Conservation (phyloP, 2,888 invertebrate species). For the Papilio demoleus region DNA sequence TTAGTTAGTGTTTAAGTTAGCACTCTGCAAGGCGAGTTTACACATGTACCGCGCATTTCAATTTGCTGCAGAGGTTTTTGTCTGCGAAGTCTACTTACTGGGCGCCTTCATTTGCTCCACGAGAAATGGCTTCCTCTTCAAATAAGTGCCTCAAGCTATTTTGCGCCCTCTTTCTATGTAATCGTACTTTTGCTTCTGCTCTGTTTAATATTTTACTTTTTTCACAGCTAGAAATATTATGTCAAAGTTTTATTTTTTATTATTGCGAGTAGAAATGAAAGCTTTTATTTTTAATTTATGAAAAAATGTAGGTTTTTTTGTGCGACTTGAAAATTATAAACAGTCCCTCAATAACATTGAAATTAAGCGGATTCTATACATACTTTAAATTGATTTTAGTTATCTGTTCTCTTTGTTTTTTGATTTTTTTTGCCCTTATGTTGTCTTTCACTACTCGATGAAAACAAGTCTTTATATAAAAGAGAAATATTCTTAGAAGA, state of each 20-base stretch:
- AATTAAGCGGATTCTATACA: too few relatives aligned
- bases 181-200: slow-evolving; percentile 12
- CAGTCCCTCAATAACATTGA: not conserved
- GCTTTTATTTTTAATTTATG: not conserved
- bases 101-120: slow-evolving; percentile 25
- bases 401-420: too few relatives aligned
- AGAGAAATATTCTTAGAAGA: slow-evolving; percentile 2
- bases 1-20: slow-evolving; percentile 4
- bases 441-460: not conserved
- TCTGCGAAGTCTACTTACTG: slow-evolving; percentile 17
- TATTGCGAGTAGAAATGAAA: not conserved
- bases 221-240: not conserved
- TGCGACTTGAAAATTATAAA: not conserved
- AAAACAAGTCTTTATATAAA: not conserved
- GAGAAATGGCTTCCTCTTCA: slow-evolving; percentile 21
- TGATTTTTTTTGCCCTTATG: too few relatives aligned
- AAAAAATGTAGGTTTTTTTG: not conserved
- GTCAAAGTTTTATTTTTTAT: not conserved
- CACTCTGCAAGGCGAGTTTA: not conserved
- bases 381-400: too few relatives aligned
- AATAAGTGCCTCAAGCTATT: slow-evolving; percentile 28
- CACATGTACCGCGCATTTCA: slow-evolving; percentile 17
- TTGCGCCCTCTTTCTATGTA: slow-evolving; percentile 19
- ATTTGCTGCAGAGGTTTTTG: slow-evolving; percentile 20
- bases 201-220: slow-evolving; percentile 18